A percentile compares a stretch with the other conserved stretches of the same genome.
These are phyloP conservation scores for Diglossa cyanea DNA, from an alignment of 2,797 vertebrate species.

Conservation along the genomic window DNA sequence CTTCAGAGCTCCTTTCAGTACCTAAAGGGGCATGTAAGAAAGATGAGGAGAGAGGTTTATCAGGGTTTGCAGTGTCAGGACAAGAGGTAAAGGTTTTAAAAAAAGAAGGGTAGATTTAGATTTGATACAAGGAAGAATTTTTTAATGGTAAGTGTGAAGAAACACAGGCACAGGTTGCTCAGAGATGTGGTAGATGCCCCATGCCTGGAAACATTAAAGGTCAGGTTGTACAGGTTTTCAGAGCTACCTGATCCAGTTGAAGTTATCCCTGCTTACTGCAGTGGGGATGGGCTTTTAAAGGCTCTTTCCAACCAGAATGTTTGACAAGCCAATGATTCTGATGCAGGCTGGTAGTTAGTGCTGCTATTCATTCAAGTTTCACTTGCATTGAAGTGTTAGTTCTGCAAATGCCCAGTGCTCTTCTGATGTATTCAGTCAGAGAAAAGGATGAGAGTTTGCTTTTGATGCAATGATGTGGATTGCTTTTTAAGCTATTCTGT, in stretches of 20 bases:
- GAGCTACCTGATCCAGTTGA: background rate
- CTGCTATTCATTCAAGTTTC: background rate
- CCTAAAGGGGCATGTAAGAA: background rate
- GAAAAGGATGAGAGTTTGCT: background rate
- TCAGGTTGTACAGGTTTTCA: background rate
- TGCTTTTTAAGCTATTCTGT: background rate
- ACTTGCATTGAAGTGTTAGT: background rate
- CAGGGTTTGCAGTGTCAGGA: background rate
- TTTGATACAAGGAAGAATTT: background rate
- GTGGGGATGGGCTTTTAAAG: background rate
- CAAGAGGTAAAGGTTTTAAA: background rate
- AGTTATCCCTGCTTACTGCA: background rate
- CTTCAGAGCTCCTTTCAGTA: background rate
- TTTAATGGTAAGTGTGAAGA: background rate
- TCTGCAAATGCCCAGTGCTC: background rate
- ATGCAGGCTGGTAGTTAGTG: background rate
- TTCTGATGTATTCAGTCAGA: background rate
- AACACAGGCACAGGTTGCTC: background rate
- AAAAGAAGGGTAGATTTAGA: background rate
- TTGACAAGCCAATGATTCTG: background rate
- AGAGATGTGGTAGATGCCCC: background rate
- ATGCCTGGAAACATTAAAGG: background rate
- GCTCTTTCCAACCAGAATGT: background rate
- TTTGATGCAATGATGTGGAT: background rate
- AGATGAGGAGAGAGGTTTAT: background rate